Evolutionary conservation across 1,140 invertebrate species (phyloP).

Genomic region (Monomorium pharaonis): DNA sequence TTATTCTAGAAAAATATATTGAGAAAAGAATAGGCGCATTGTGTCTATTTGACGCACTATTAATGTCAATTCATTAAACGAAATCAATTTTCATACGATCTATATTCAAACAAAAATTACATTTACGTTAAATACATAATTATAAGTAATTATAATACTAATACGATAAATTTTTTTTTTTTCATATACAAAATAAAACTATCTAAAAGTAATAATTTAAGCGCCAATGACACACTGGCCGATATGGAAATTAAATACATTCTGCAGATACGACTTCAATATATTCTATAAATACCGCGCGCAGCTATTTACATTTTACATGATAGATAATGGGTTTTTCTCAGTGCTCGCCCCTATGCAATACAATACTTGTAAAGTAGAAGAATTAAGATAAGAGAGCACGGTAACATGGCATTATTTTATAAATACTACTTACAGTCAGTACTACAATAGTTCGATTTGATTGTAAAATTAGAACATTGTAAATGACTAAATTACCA

Average conservation of each 20-base stretch:
- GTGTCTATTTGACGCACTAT: neutral
- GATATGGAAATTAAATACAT: slow-evolving; percentile 26
- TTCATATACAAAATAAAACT: neutral
- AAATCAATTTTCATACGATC: neutral
- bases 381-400: slow-evolving; percentile 33
- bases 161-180: neutral
- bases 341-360: neutral
- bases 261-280: neutral
- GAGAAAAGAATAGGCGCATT: neutral
- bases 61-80: neutral
- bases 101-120: neutral
- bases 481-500: neutral
- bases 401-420: slow-evolving; percentile 17
- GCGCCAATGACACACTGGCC: neutral
- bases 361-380: slow-evolving; percentile 12
- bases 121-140: neutral
- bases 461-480: neutral
- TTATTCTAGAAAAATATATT: neutral
- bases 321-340: neutral
- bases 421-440: neutral
- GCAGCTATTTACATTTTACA: neutral
- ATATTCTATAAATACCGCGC: neutral
- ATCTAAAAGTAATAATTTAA: slow-evolving; percentile 16
- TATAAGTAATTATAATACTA: neutral
- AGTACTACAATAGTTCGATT: neutral